A percentile compares a stretch with the other conserved stretches of the same genome.
Evolutionary conservation across 1,140 invertebrate species (phyloP).

Genomic region (Whitmania pigra): DNA sequence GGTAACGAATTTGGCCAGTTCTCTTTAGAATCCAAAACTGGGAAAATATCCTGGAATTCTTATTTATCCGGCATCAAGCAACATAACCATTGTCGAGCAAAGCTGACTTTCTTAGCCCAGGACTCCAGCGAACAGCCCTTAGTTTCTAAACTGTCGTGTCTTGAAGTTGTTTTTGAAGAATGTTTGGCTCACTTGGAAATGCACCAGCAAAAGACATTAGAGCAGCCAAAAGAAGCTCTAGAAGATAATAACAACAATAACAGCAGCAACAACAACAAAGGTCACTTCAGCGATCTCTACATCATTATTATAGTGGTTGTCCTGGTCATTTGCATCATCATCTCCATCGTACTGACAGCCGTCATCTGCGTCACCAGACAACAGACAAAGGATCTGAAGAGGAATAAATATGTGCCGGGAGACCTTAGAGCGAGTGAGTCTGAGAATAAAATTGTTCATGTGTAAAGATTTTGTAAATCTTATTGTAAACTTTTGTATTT

Average conservation of each 20-base stretch:
- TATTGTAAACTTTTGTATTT: not conserved
- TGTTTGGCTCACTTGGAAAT: not conserved
- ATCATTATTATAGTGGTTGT: not conserved
- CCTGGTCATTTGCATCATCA: not conserved
- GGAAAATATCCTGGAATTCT: not conserved
- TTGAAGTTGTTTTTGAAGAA: not conserved
- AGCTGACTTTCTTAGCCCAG: not conserved
- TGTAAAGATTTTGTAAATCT: not conserved
- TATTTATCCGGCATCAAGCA: not conserved
- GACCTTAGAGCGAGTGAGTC: slow-evolving; percentile 2
- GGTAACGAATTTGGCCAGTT: not conserved
- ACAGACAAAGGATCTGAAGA: not conserved
- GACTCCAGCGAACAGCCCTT: not conserved
- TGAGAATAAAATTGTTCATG: not conserved
- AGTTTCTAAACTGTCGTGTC: not conserved
- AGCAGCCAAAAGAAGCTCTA: not conserved
- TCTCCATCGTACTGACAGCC: not conserved
- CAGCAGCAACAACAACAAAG: not conserved
- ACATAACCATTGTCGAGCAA: not conserved
- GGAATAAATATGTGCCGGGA: not conserved
- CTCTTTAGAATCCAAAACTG: not conserved
- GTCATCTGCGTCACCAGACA: slow-evolving; percentile 1
- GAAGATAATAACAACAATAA: no score
- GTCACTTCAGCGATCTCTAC: not conserved
- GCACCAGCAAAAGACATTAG: not conserved